Evolutionary conservation across 2,113 vertebrate species (phyloP).

Genomic region (Lagopus muta): DNA sequence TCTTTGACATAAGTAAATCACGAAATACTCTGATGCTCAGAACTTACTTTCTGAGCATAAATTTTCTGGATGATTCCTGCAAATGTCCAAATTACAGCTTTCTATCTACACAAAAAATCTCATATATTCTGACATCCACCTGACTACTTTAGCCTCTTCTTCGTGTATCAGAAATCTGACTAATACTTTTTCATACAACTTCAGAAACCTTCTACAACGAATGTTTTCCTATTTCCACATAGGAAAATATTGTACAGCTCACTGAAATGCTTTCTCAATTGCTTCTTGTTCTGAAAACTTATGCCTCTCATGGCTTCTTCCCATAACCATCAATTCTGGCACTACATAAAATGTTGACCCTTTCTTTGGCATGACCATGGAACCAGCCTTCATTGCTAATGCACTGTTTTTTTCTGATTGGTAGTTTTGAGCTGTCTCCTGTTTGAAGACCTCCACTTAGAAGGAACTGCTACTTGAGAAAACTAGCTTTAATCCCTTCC

Average conservation of each 20-base stretch:
- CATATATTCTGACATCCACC: not conserved
- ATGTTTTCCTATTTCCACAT: not conserved
- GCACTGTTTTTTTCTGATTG: not conserved
- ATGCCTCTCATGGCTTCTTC: not conserved
- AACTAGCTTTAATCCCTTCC: not conserved
- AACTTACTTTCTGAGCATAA: too few relatives aligned
- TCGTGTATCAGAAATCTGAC: not conserved
- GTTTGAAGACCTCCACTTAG: not conserved
- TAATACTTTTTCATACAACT: not conserved
- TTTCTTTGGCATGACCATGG: not conserved
- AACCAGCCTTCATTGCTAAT: not conserved
- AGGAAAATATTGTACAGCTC: not conserved
- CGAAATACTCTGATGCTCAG: not conserved
- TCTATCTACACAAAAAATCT: not conserved
- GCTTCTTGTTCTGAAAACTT: not conserved
- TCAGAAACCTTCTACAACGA: not conserved
- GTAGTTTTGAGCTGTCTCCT: not conserved
- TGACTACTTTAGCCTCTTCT: not conserved
- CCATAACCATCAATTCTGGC: fast-evolving
- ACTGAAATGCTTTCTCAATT: not conserved
- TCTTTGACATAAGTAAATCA: not conserved
- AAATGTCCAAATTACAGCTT: not conserved
- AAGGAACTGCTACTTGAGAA: not conserved
- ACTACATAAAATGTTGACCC: not conserved
- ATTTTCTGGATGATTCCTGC: not conserved